phyloP scores from a whole-genome alignment of 23 tunicate species.

The Halocynthia aurantium region DNA sequence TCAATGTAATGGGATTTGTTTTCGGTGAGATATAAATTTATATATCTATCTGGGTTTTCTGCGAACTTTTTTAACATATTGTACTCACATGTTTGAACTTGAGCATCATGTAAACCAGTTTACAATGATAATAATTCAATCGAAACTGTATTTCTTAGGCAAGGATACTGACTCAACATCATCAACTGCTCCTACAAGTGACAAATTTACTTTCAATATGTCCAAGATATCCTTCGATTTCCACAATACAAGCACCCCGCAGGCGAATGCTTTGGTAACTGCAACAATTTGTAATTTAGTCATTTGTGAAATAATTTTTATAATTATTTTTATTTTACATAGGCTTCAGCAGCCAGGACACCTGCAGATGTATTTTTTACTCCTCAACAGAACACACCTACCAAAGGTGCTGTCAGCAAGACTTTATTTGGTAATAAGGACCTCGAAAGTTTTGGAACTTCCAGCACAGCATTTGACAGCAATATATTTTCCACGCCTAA shows the following conservation, averaged over 20 bases:
- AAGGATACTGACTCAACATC: background rate
- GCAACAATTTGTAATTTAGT: too few relatives aligned
- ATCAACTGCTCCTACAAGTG: background rate
- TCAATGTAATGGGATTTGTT: constrained; percentile 20
- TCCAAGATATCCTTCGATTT: constrained; percentile 1
- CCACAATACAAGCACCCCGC: background rate
- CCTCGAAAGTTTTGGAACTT: background rate
- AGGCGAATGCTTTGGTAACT: background rate
- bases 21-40: constrained; percentile 10
- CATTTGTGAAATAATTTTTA: too few relatives aligned
- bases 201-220: background rate
- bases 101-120: too few relatives aligned
- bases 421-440: background rate
- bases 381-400: background rate
- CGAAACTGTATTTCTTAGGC: background rate
- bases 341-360: background rate
- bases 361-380: background rate
- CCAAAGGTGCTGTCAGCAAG: background rate
- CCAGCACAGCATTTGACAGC: background rate
- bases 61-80: too few relatives aligned
- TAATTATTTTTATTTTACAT: background rate
- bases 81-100: too few relatives aligned
- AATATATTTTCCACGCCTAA: background rate
- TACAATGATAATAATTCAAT: too few relatives aligned
- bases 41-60: too few relatives aligned